Percentiles rank a stretch among this genome's conserved stretches.
Evolutionary conservation across 2,888 invertebrate genomes (phyloP).

Genomic region (Patella ulyssiponensis): DNA sequence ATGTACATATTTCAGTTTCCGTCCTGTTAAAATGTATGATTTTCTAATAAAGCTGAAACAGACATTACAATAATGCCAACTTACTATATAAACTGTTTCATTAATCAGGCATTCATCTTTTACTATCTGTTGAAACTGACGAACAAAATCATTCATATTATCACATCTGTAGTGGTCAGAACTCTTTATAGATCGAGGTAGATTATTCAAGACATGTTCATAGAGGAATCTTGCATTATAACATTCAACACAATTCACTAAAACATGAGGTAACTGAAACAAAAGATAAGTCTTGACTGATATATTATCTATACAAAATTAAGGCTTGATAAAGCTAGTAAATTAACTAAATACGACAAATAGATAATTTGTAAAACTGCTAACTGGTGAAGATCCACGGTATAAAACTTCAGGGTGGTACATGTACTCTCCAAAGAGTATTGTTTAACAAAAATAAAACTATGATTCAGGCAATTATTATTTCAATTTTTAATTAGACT

Average conservation of each 20-base stretch:
- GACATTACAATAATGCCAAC: constrained; percentile 26
- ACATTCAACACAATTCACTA: constrained; percentile 87
- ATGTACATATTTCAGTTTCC: background rate
- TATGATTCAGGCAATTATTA: too few relatives aligned
- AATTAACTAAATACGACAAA: too few relatives aligned
- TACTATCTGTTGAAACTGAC: constrained; percentile 49
- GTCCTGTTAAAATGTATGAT: too few relatives aligned
- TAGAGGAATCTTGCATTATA: constrained; percentile 83
- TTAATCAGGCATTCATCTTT: constrained; percentile 43
- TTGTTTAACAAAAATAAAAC: too few relatives aligned
- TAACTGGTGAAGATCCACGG: too few relatives aligned
- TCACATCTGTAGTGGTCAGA: constrained; percentile 59
- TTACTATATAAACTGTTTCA: constrained; percentile 65
- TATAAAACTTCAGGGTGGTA: too few relatives aligned
- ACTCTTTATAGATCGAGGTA: constrained; percentile 69
- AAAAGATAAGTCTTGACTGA: constrained; percentile 8
- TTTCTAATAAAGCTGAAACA: background rate
- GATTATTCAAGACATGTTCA: constrained; percentile 81
- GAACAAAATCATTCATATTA: constrained; percentile 70
- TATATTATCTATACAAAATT: too few relatives aligned
- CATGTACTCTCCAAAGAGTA: too few relatives aligned
- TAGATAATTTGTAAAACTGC: too few relatives aligned
- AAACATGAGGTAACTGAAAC: constrained; percentile 73
- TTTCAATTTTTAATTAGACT: too few relatives aligned
- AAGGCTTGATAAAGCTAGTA: too few relatives aligned